These are phyloP conservation scores for Arizona elegans DNA, from an alignment of 2,113 vertebrate species.

Conservation along the genomic window DNA sequence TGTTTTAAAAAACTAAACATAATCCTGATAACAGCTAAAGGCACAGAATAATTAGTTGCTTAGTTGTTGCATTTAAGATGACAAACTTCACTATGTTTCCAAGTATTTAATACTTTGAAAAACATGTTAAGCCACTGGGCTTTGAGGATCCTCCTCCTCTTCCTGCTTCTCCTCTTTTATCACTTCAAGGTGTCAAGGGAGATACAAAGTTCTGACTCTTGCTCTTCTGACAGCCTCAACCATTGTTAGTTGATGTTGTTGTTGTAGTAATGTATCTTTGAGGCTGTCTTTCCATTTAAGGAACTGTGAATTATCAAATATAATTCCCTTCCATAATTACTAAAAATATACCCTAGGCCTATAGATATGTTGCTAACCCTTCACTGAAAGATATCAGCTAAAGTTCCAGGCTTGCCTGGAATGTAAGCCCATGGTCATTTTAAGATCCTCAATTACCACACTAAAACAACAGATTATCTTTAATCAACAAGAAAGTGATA, in stretches of 20 bases:
- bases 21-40: neutral
- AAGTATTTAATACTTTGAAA: neutral
- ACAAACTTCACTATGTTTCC: neutral
- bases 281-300: neutral
- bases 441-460: neutral
- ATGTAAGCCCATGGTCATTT: neutral
- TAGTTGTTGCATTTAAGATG: neutral
- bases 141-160: neutral
- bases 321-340: neutral
- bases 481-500: neutral
- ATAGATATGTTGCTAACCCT: neutral
- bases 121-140: neutral
- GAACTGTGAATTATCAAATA: neutral
- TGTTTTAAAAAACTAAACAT: neutral
- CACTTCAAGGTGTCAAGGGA: neutral
- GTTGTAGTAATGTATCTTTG: neutral
- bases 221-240: neutral
- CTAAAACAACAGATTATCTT: neutral
- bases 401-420: neutral
- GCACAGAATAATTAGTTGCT: neutral
- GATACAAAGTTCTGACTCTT: neutral
- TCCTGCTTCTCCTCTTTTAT: neutral
- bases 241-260: neutral
- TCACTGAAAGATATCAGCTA: neutral
- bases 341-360: neutral